Evolutionary conservation across 1,140 invertebrate genomes (phyloP), one percentile per base, ranked within the genome.

Genomic region (Formica exsecta): DNA sequence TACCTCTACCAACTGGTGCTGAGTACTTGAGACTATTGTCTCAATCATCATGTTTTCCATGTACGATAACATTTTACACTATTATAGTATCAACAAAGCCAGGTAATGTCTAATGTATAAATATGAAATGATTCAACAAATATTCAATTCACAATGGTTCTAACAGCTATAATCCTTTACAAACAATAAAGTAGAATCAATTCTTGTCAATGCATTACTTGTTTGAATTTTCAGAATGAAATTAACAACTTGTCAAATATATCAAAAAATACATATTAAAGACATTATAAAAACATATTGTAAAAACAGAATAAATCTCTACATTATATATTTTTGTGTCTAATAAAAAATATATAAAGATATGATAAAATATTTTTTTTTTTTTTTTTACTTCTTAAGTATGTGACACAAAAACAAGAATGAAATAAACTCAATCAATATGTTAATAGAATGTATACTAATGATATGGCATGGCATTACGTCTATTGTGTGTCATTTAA

Each of bases 261-360:
- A 62, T 62, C 8, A 77, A 73, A 86, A 86, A 7, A 16, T 32
- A 66, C 5, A 41, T 32, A 41, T 61, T 48, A 22, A 61, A 44
- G 59, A 65, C 71, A 71, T 68, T 71, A 25, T 71, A 25, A 51
- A 51, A 64, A 87, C 19, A 71, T 32, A 36, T 61, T 13, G 0
- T 36, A 32, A 64, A 25, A 61, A 16, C 74, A 66, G 74, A n/a
- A 4, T 59, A 0, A 74, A 59, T 25, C 57, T 38, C 2, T 36
- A 44, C 25, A 16, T 8, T 51, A 77, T 66, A 77, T 64, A 59
- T 38, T 85, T 59, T 68, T 54, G 22, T 9, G 9, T 38, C 16
- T 75, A 25, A 8, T 3, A n/a, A 48, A 36, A 36, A 54, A n/a
- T 9, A 1, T 25, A 59, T 19, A n/a, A 13, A 57, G 16, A 38